A percentile compares a stretch with the other conserved stretches of the same genome.
phyloP scores from a whole-genome alignment of 2,888 invertebrate genomes.

The Pristionchus entomophagus region DNA sequence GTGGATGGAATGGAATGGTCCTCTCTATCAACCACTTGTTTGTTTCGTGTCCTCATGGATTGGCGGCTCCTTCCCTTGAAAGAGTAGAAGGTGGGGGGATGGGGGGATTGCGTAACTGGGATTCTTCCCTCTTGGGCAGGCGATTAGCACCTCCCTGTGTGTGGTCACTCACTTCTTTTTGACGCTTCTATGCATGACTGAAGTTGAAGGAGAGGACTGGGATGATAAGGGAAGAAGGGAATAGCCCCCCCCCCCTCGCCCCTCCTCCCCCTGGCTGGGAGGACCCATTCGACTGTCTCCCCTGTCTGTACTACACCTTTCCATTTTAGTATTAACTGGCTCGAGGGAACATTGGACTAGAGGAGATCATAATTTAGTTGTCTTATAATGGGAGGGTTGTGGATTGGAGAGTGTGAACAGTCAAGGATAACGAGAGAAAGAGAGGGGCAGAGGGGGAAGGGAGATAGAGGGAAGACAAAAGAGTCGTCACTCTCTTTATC shows the following conservation, averaged over 20 bases:
- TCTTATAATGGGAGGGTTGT: constrained; percentile 35
- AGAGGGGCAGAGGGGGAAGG: neutral
- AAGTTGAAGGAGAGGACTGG: constrained; percentile 8
- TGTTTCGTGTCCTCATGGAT: constrained; percentile 11
- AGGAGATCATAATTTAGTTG: constrained; percentile 37
- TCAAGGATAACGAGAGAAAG: constrained; percentile 30
- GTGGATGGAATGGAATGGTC: neutral
- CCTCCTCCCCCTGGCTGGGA: neutral
- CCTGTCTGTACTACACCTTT: constrained; percentile 36
- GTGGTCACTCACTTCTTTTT: constrained; percentile 22
- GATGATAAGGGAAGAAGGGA: neutral
- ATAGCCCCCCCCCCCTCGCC: neutral
- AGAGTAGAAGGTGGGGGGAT: neutral
- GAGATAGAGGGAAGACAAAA: constrained; percentile 22
- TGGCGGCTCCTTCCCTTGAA: constrained; percentile 22
- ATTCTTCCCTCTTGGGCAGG: neutral
- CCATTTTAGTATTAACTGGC: constrained; percentile 43
- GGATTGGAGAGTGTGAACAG: constrained; percentile 30
- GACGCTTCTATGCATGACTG: constrained; percentile 24
- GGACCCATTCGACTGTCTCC: constrained; percentile 7
- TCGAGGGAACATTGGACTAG: constrained; percentile 35
- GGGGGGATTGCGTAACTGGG: constrained; percentile 7
- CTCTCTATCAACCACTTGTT: neutral
- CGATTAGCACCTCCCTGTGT: constrained; percentile 33
- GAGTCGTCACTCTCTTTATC: neutral